Percentiles rank a stretch among this genome's conserved stretches.
Conservation (phyloP, 2,113 vertebrate genomes). For the Protomyctophum bolini region DNA sequence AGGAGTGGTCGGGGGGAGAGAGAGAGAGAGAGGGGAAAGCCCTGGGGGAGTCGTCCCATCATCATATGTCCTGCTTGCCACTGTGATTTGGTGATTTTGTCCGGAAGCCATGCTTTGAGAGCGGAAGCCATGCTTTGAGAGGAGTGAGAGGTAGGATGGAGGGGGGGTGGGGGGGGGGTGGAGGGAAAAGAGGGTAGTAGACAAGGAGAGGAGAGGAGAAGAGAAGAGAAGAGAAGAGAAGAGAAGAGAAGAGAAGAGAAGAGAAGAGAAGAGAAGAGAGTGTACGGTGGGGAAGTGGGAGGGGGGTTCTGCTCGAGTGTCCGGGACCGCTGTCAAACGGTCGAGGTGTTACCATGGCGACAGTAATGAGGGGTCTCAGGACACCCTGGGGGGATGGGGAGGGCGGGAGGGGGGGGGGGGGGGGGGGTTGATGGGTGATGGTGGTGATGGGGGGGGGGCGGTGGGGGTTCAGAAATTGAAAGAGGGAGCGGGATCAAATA, state of each 20-base stretch:
- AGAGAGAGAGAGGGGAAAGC: constrained; percentile 27
- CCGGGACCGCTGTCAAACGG: constrained; percentile 73
- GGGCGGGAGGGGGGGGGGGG: constrained; percentile 41
- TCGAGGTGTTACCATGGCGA: constrained; percentile 77
- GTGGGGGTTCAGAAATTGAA: constrained; percentile 22
- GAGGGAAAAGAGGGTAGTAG: constrained; percentile 7
- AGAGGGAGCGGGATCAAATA: constrained; percentile 23
- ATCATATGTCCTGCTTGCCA: constrained; percentile 74
- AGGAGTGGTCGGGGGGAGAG: constrained; percentile 61
- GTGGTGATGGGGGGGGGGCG: constrained; percentile 42
- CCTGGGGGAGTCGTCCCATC: constrained; percentile 70
- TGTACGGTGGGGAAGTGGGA: not conserved
- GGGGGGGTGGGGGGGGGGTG: not conserved
- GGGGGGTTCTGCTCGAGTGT: constrained; percentile 34
- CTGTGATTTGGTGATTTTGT: constrained; percentile 77
- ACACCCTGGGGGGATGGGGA: constrained; percentile 69
- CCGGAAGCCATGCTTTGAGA: constrained; percentile 72
- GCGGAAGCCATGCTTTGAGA: constrained; percentile 72
- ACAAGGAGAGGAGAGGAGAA: too few relatives aligned
- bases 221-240: constrained; percentile 14
- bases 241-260: constrained; percentile 43
- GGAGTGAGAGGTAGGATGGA: constrained; percentile 60
- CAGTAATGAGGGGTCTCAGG: constrained; percentile 79
- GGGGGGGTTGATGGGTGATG: constrained; percentile 39
- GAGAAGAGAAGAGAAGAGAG: constrained; percentile 12